Percentiles rank a stretch among this genome's conserved stretches.
Conservation (phyloP, 2,888 invertebrate species). For the Unio pictorum region DNA sequence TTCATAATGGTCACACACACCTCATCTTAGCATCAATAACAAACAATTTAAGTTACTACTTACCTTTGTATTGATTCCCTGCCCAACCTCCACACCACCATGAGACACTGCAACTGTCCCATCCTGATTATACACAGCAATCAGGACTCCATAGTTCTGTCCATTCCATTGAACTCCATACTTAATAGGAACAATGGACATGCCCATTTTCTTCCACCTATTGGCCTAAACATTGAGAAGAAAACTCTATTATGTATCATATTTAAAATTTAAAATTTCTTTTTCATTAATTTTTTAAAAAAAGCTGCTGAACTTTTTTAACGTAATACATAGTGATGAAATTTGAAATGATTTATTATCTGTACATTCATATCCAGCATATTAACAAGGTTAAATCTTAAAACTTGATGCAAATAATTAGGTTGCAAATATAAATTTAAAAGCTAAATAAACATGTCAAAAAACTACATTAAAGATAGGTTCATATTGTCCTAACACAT, state of each 20-base stretch:
- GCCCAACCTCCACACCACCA: constrained; percentile 77
- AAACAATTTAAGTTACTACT: not conserved
- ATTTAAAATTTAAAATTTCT: not conserved
- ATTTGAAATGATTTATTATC: too few relatives aligned
- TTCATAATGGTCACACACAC: not conserved
- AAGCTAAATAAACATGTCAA: too few relatives aligned
- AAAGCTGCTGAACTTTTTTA: too few relatives aligned
- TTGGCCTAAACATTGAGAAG: constrained; percentile 74
- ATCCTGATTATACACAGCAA: constrained; percentile 73
- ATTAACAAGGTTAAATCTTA: too few relatives aligned
- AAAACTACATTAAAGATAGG: too few relatives aligned
- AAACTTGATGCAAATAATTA: too few relatives aligned
- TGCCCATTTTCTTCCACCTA: constrained; percentile 84
- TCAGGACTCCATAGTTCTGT: constrained; percentile 48
- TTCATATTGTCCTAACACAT: too few relatives aligned
- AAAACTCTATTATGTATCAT: not conserved
- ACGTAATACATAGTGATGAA: too few relatives aligned
- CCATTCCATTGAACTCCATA: constrained; percentile 75
- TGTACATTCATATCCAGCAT: too few relatives aligned
- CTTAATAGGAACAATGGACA: constrained; percentile 78
- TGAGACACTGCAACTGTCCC: constrained; percentile 79
- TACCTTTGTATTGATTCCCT: constrained; percentile 86
- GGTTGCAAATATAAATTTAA: too few relatives aligned
- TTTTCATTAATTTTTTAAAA: too few relatives aligned
- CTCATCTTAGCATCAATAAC: not conserved